phyloP scores from a whole-genome alignment of 2,797 vertebrate species.

The Myoxocephalus aenaeus region DNA sequence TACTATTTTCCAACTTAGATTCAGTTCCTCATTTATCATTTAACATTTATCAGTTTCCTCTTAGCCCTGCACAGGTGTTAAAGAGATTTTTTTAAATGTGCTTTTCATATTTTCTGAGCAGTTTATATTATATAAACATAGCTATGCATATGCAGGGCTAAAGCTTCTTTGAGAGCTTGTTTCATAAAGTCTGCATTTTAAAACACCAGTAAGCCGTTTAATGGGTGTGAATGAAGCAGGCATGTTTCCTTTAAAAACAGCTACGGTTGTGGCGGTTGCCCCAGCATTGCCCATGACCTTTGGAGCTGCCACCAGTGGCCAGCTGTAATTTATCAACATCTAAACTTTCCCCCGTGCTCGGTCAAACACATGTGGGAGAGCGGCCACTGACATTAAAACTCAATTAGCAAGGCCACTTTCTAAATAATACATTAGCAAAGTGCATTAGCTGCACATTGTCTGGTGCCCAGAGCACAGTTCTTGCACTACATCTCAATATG shows the following conservation, averaged over 20 bases:
- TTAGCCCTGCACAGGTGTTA: not conserved
- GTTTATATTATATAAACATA: not conserved
- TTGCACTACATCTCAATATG: slow-evolving; percentile 80
- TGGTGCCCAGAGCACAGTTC: slow-evolving; percentile 70
- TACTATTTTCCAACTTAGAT: slow-evolving; percentile 53
- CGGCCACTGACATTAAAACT: slow-evolving; percentile 86
- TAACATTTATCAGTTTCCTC: slow-evolving; percentile 26
- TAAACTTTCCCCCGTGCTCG: slow-evolving; percentile 78
- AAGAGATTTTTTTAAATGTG: slow-evolving; percentile 15
- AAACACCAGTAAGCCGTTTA: slow-evolving; percentile 19
- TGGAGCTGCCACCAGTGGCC: slow-evolving; percentile 72
- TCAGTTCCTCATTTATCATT: slow-evolving; percentile 45
- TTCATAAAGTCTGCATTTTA: slow-evolving; percentile 12
- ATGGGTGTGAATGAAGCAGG: not conserved
- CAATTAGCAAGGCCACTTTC: slow-evolving; percentile 84
- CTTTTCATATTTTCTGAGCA: not conserved
- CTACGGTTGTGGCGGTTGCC: slow-evolving; percentile 63
- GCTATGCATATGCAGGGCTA: not conserved
- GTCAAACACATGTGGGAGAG: slow-evolving; percentile 80
- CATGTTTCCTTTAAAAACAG: slow-evolving; percentile 50
- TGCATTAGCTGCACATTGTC: slow-evolving; percentile 79
- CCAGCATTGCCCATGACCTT: slow-evolving; percentile 78
- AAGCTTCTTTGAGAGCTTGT: slow-evolving; percentile 3
- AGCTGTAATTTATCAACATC: slow-evolving; percentile 84
- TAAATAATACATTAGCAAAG: slow-evolving; percentile 87